Percentiles rank a stretch among this genome's conserved stretches.
These are phyloP conservation scores for Drosophila pegasa DNA, from an alignment of 2,888 invertebrate genomes.

Conservation along the genomic window DNA sequence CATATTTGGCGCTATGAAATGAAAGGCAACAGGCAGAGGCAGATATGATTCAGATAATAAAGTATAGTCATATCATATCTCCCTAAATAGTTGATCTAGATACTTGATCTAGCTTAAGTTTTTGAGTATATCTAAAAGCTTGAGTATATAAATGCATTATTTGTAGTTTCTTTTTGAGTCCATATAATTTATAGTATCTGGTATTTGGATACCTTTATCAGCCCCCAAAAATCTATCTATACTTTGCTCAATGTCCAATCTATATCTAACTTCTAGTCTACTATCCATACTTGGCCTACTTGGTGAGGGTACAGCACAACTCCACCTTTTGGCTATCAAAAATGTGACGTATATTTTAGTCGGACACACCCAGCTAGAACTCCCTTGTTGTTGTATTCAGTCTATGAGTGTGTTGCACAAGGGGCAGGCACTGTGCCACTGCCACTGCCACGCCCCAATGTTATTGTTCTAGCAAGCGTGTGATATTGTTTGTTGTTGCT, in stretches of 20 bases:
- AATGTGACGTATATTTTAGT: background rate
- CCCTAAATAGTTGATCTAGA: background rate
- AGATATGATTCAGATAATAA: too few relatives aligned
- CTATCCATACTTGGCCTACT: too few relatives aligned
- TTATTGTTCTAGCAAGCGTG: conserved; percentile 44
- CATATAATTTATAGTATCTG: background rate
- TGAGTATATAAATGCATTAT: background rate
- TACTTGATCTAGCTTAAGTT: background rate
- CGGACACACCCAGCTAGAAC: background rate
- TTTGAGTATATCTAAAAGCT: background rate
- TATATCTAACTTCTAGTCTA: background rate
- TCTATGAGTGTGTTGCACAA: background rate
- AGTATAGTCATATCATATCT: background rate
- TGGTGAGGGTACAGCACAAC: too few relatives aligned
- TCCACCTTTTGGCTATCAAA: background rate
- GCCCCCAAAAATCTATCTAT: background rate
- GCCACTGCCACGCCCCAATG: conserved; percentile 52
- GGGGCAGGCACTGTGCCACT: conserved; percentile 13
- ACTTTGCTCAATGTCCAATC: background rate
- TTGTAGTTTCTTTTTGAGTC: background rate
- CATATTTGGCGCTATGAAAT: background rate
- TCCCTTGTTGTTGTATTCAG: background rate
- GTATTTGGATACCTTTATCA: background rate
- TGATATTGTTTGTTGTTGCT: conserved; percentile 13
- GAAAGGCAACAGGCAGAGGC: background rate